Conservation (phyloP, 2,113 vertebrate genomes). For the Dunckerocampus dactyliophorus region DNA sequence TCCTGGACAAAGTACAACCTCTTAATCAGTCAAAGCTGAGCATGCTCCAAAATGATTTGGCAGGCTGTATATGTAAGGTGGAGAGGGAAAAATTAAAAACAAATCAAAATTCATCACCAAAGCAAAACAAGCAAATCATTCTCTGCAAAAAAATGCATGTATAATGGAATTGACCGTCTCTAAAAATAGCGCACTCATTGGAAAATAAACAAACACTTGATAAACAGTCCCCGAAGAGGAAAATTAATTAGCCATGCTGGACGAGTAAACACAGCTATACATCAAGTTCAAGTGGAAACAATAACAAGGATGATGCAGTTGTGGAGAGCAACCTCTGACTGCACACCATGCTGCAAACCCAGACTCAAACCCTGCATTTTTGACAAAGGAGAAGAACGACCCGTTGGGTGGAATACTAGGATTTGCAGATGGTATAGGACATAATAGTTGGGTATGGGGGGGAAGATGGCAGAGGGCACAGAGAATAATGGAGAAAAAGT, state of each 20-base stretch:
- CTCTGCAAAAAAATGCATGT: conserved; percentile 44
- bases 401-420: conserved; percentile 17
- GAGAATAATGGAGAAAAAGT: conserved; percentile 19
- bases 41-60: conserved; percentile 61
- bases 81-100: conserved; percentile 39
- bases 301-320: conserved; percentile 50
- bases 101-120: conserved; percentile 59
- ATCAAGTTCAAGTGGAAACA: conserved; percentile 72
- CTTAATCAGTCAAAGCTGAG: conserved; percentile 66
- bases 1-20: conserved; percentile 57
- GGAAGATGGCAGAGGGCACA: conserved; percentile 1
- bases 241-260: conserved; percentile 72
- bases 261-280: conserved; percentile 69
- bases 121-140: conserved; percentile 56
- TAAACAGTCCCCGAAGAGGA: conserved; percentile 65
- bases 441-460: neutral
- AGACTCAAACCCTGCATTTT: conserved; percentile 1
- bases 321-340: conserved; percentile 40
- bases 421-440: neutral
- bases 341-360: conserved; percentile 22
- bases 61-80: conserved; percentile 37
- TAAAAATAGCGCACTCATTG: conserved; percentile 67
- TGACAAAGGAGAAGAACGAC: conserved; percentile 9
- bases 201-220: conserved; percentile 69
- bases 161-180: conserved; percentile 58